Percentiles rank a stretch among this genome's conserved stretches.
Evolutionary conservation across 2,797 vertebrate genomes (phyloP).

Genomic region (Parambassis ranga): DNA sequence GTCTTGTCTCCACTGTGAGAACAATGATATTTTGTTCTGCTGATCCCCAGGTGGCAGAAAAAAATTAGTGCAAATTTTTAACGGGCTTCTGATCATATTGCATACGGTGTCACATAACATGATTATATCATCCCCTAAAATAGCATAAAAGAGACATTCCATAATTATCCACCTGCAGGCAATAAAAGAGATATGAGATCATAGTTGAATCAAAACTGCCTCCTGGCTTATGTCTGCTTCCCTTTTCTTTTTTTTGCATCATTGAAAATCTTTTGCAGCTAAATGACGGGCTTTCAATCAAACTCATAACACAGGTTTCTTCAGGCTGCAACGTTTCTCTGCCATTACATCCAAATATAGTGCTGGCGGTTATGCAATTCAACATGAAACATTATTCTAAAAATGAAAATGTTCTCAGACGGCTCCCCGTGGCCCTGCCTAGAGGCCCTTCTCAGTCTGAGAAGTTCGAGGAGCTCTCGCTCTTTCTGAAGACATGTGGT

Average conservation of each 20-base stretch:
- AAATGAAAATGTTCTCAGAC: constrained; percentile 17
- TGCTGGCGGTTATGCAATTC: background rate
- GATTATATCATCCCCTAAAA: no score
- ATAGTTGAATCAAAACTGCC: no score
- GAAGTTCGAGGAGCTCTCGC: background rate
- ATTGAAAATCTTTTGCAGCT: background rate
- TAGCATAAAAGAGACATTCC: no score
- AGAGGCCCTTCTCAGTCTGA: background rate
- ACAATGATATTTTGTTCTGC: no score
- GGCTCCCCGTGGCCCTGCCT: background rate
- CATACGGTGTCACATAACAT: no score
- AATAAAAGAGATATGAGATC: no score
- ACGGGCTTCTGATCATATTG: no score
- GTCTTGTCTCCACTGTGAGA: no score
- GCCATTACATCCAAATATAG: constrained; percentile 3
- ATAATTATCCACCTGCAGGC: no score
- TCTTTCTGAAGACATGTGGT: background rate
- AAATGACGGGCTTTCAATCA: background rate
- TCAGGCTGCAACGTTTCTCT: background rate
- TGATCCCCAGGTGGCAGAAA: no score
- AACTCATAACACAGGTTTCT: background rate
- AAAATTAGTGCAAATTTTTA: no score
- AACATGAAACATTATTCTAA: constrained; percentile 7
- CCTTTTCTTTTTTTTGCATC: background rate
- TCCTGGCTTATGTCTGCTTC: background rate